Base-by-base conservation (phyloP, 2,888 invertebrate genomes). In the Atrina japonica region DNA sequence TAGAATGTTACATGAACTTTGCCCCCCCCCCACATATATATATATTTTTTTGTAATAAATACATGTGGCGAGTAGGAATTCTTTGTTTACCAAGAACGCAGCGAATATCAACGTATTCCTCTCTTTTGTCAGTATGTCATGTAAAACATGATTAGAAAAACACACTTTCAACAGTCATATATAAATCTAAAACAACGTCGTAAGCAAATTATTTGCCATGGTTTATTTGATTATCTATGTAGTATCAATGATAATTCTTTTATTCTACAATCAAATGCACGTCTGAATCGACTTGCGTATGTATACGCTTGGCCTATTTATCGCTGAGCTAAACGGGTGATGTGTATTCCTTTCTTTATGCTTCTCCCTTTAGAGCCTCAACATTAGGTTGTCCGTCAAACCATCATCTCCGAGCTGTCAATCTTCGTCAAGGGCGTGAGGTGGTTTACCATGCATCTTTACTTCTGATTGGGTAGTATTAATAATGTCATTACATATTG, bases 391-490 rank as follows among this genome's bases (percentile, higher is more conserved):
- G 66, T 66, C 49, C 59, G 61, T 66, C 70, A 65, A 66, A 66
- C 55, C 30, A 66, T 66, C 70, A 66, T 72, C 67, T 72, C 71
- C 71, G 71, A 72, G 71, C 71, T 72, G 71, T 72, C 71, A 72
- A 72, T 72, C 71, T 72, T 72, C 71, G 71, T 72, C 71, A 72
- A 72, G 71, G 71, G 71, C 71, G 71, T 72, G 71, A 56, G 64
- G 67, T 58, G 56, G 60, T 60, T 60, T 58, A 50, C 58, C 43
- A 40, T 56, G 63, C 58, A 49, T 72, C 63, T 27, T 7, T 29
- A 18, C 18, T 56, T 43, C 56, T 58, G 40, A 72, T 72, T 72
- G 71, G 71, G 27, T 55, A 43, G 53, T 72, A 72, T 66, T 63
- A 66, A 45, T 72, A 72, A 29, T 21, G 50, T 21, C 16, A 45